Conservation (phyloP, 2,113 vertebrate species). For the Rhinoderma darwinii region DNA sequence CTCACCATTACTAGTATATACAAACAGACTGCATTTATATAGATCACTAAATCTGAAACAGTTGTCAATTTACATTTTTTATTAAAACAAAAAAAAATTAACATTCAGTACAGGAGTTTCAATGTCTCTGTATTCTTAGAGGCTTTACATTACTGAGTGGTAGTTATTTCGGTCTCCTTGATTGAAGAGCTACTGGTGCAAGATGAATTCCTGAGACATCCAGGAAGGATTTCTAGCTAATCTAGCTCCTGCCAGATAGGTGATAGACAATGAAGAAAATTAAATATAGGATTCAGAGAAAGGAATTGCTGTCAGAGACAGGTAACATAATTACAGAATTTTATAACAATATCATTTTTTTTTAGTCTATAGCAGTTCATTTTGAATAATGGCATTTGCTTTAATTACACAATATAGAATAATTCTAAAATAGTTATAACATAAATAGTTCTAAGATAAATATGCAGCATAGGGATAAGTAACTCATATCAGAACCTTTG, state of each 20-base stretch:
- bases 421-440: too few relatives aligned
- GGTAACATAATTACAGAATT: conserved; percentile 2
- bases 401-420: not conserved
- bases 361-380: not conserved
- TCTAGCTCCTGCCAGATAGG: conserved; percentile 21
- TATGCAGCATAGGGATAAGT: not conserved
- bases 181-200: conserved; percentile 31
- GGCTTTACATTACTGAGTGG: conserved; percentile 16
- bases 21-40: not conserved
- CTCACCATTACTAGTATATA: conserved; percentile 7
- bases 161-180: conserved; percentile 35
- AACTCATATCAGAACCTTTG: too few relatives aligned
- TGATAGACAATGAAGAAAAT: conserved; percentile 43
- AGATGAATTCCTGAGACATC: conserved; percentile 26
- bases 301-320: conserved; percentile 27
- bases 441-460: not conserved
- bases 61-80: not conserved
- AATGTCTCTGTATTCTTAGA: not conserved
- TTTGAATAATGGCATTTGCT: not conserved
- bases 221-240: conserved; percentile 12
- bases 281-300: conserved; percentile 22
- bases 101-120: not conserved
- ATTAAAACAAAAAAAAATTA: not conserved
- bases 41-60: not conserved
- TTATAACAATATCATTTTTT: not conserved